Evolutionary conservation across 2,113 vertebrate species (phyloP).

Genomic region (Solea senegalensis): DNA sequence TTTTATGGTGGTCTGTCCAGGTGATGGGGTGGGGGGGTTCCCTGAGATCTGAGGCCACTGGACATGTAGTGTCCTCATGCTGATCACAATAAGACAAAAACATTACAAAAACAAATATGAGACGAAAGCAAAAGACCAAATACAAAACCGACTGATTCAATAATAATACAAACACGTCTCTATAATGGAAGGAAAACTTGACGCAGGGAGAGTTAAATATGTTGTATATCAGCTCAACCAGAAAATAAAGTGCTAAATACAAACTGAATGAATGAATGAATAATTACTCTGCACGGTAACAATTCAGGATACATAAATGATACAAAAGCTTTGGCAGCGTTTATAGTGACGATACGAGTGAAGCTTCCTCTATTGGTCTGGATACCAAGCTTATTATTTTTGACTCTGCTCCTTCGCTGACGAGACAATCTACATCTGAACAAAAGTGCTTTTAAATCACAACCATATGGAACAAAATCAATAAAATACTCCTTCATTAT

Average conservation of each 20-base stretch:
- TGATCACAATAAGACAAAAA: conserved; percentile 30
- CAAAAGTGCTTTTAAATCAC: conserved; percentile 81
- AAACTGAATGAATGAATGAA: conserved; percentile 69
- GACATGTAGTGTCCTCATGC: conserved; percentile 49
- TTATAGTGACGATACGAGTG: conserved; percentile 62
- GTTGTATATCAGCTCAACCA: conserved; percentile 68
- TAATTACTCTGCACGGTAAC: conserved; percentile 58
- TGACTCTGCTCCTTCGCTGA: conserved; percentile 29
- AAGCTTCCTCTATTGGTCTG: conserved; percentile 65
- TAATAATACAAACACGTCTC: conserved; percentile 62
- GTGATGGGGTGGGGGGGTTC: conserved; percentile 59
- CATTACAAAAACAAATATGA: conserved; percentile 7
- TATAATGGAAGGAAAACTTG: conserved; percentile 42
- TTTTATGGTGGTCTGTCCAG: conserved; percentile 27
- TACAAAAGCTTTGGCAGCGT: conserved; percentile 70
- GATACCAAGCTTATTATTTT: conserved; percentile 76
- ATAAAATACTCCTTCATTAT: conserved; percentile 41
- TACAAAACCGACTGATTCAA: conserved; percentile 43
- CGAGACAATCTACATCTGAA: conserved; percentile 51
- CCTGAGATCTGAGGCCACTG: conserved; percentile 79
- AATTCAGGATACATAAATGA: conserved; percentile 69
- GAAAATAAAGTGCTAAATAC: conserved; percentile 84
- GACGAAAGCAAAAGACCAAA: conserved; percentile 29
- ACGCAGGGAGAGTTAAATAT: conserved; percentile 69
- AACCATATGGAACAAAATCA: conserved; percentile 50